Conservation (phyloP, 2,113 vertebrate species). For the Hyperoodon ampullatus region DNA sequence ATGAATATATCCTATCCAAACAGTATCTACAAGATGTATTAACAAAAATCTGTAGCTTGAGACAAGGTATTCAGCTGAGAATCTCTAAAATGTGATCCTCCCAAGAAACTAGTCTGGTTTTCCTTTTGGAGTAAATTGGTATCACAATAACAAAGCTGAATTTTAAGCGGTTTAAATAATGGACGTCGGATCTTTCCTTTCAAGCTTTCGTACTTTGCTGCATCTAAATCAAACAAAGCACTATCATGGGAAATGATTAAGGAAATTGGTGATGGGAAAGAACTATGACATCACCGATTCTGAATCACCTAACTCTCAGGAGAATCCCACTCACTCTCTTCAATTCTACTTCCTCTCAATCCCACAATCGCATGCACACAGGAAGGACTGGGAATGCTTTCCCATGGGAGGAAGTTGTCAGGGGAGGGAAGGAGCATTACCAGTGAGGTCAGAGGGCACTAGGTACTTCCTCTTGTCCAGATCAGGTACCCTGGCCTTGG, state of each 20-base stretch:
- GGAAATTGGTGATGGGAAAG: not conserved
- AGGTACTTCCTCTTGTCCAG: slow-evolving; percentile 99
- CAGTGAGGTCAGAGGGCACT: slow-evolving; percentile 97
- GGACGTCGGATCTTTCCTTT: not conserved
- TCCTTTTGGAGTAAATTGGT: not conserved
- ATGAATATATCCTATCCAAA: not conserved
- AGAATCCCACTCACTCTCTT: not conserved
- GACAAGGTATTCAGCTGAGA: not conserved
- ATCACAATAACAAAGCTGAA: not conserved
- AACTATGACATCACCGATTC: not conserved
- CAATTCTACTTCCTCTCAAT: not conserved
- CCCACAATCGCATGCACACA: not conserved
- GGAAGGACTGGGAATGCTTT: not conserved
- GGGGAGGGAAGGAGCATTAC: slow-evolving; percentile 81
- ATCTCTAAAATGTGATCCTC: slow-evolving; percentile 6
- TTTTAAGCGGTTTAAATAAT: not conserved
- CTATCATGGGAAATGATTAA: not conserved
- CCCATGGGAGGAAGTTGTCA: not conserved
- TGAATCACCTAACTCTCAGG: not conserved
- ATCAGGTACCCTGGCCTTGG: slow-evolving; percentile 95
- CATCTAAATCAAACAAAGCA: not conserved
- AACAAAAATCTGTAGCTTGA: not conserved
- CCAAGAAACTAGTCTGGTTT: not conserved
- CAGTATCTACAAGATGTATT: not conserved
- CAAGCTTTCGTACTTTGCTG: not conserved